phyloP scores from a whole-genome alignment of 2,888 invertebrate genomes.

The Epinotia ramella region DNA sequence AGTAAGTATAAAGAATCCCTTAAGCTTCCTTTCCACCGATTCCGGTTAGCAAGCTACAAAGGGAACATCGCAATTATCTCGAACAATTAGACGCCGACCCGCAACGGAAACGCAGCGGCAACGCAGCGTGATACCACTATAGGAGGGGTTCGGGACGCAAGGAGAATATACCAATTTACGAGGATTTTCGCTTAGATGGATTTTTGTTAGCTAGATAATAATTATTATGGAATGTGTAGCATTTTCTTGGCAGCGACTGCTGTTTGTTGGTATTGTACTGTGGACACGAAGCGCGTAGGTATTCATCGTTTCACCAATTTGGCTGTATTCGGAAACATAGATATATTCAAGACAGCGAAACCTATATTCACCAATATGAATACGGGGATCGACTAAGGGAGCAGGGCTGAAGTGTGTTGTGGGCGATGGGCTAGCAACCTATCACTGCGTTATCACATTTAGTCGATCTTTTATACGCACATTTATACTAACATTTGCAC shows the following conservation, averaged over 20 bases:
- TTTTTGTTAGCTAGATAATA: not conserved
- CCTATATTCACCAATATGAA: not conserved
- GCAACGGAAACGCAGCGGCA: conserved; percentile 49
- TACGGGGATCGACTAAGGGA: too few relatives aligned
- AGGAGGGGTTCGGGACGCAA: not conserved
- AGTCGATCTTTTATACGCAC: too few relatives aligned
- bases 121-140: conserved; percentile 17
- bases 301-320: not conserved
- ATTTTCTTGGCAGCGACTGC: not conserved
- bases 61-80: conserved; percentile 58
- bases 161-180: not conserved
- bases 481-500: too few relatives aligned
- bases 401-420: too few relatives aligned
- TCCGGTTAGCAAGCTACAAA: conserved; percentile 6
- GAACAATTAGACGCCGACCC: conserved; percentile 62
- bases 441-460: too few relatives aligned
- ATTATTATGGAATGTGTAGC: not conserved
- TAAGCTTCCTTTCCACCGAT: conserved; percentile 1
- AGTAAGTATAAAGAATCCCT: too few relatives aligned
- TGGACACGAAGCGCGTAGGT: not conserved
- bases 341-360: not conserved
- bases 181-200: not conserved
- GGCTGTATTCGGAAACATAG: not conserved
- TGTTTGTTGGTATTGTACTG: not conserved
- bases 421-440: too few relatives aligned